These are phyloP conservation scores for Sinelater perroti DNA, from an alignment of 2,888 invertebrate genomes.

Conservation along the genomic window DNA sequence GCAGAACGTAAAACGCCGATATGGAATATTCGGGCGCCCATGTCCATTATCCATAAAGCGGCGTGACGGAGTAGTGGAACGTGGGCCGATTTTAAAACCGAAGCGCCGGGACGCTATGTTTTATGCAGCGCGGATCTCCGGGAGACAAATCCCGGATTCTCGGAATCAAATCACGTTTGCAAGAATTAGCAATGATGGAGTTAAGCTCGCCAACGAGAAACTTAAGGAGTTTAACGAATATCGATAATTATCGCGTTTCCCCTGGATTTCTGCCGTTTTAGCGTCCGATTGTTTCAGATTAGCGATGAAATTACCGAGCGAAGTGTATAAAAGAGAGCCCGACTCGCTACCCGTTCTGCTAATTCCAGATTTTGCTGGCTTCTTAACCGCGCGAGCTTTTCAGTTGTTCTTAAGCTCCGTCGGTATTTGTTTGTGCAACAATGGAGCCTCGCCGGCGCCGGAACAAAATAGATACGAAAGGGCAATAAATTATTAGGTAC, in stretches of 20 bases:
- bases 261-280: slow-evolving; percentile 15
- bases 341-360: slow-evolving; percentile 8
- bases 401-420: background rate
- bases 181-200: slow-evolving; percentile 47
- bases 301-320: slow-evolving; percentile 18
- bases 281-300: slow-evolving; percentile 15
- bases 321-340: slow-evolving; percentile 4
- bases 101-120: slow-evolving; percentile 41
- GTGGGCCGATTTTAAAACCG: slow-evolving; percentile 39
- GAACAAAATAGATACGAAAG: slow-evolving; percentile 15
- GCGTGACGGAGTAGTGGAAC: slow-evolving; percentile 38
- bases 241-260: slow-evolving; percentile 30
- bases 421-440: slow-evolving; percentile 9
- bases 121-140: slow-evolving; percentile 44
- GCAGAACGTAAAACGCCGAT: slow-evolving; percentile 23
- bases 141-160: slow-evolving; percentile 45
- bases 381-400: slow-evolving; percentile 3
- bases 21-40: slow-evolving; percentile 31
- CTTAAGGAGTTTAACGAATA: slow-evolving; percentile 38
- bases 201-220: slow-evolving; percentile 44
- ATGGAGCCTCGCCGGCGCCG: slow-evolving; percentile 1
- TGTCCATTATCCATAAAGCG: slow-evolving; percentile 41
- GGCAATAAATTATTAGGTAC: slow-evolving; percentile 24
- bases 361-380: slow-evolving; percentile 1
- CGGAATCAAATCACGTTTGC: slow-evolving; percentile 44